Percentiles rank a stretch among this genome's conserved stretches.
phyloP scores from a whole-genome alignment of 2,888 invertebrate genomes.

The Apamea epomidion region DNA sequence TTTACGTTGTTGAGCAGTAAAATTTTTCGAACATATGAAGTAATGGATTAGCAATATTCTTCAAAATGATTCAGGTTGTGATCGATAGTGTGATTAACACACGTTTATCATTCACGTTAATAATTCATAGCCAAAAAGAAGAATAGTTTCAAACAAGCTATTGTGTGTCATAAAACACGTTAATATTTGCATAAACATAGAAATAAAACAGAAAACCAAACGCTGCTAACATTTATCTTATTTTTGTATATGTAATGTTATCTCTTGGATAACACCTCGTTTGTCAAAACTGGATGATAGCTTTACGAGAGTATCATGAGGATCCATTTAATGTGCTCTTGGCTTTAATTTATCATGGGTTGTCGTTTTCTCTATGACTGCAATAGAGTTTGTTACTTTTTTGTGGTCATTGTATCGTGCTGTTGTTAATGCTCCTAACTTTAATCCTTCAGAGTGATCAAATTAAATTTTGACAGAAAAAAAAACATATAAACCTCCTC shows the following conservation, averaged over 20 bases:
- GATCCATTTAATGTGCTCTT: slow-evolving; percentile 33
- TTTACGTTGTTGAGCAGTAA: too few species aligned
- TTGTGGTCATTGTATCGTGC: neutral
- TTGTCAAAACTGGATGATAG: slow-evolving; percentile 57
- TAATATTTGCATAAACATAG: slow-evolving; percentile 50
- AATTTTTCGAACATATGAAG: too few species aligned
- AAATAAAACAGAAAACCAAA: slow-evolving; percentile 51
- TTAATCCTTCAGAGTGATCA: neutral
- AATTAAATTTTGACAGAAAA: neutral
- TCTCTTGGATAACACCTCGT: slow-evolving; percentile 54
- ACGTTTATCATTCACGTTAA: slow-evolving; percentile 7
- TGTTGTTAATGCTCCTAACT: neutral
- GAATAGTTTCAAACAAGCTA: slow-evolving; percentile 9
- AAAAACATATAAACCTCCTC: too few species aligned
- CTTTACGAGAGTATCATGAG: slow-evolving; percentile 54
- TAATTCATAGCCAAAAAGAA: slow-evolving; percentile 15
- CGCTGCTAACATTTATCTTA: slow-evolving; percentile 47
- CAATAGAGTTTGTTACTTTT: neutral
- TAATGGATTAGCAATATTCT: neutral
- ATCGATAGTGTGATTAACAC: neutral
- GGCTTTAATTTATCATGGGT: slow-evolving; percentile 42
- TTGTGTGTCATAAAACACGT: slow-evolving; percentile 46
- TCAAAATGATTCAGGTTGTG: neutral
- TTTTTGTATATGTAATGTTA: slow-evolving; percentile 43
- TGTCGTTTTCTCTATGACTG: slow-evolving; percentile 10